Percentiles rank a stretch among this genome's conserved stretches.
phyloP scores from a whole-genome alignment of 2,797 vertebrate species.

The Prunella strophiata region DNA sequence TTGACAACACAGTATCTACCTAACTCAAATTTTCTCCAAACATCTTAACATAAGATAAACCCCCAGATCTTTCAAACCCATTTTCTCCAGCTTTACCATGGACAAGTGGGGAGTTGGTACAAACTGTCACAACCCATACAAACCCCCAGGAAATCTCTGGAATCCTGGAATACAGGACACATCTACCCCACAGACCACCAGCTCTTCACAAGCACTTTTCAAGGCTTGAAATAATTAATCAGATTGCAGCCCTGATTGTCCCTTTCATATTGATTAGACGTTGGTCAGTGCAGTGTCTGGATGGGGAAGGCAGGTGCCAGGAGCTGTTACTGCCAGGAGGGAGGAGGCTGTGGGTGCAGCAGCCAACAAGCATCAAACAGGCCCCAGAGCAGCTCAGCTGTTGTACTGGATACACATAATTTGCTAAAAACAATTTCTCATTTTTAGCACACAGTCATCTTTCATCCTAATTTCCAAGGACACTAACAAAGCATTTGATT shows the following conservation, averaged over 20 bases:
- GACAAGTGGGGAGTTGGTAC: not conserved
- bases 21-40: not conserved
- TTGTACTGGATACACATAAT: slow-evolving; percentile 1
- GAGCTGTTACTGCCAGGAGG: not conserved
- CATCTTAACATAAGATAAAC: not conserved
- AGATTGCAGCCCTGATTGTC: not conserved
- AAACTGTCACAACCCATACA: not conserved
- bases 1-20: not conserved
- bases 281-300: not conserved
- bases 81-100: not conserved
- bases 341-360: not conserved
- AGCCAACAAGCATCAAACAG: not conserved
- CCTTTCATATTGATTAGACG: slow-evolving; percentile 25
- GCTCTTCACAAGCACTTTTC: not conserved
- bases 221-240: not conserved
- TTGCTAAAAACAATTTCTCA: slow-evolving; percentile 28
- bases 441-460: slow-evolving; percentile 44
- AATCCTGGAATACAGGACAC: not conserved
- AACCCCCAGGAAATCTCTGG: not conserved
- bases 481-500: slow-evolving; percentile 45
- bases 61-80: not conserved
- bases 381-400: slow-evolving; percentile 37
- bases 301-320: slow-evolving; percentile 49
- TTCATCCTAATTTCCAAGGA: slow-evolving; percentile 56
- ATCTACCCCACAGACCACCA: not conserved